Conservation (phyloP, 1,140 invertebrate genomes). For the Bursaphelenchus mucronatus region DNA sequence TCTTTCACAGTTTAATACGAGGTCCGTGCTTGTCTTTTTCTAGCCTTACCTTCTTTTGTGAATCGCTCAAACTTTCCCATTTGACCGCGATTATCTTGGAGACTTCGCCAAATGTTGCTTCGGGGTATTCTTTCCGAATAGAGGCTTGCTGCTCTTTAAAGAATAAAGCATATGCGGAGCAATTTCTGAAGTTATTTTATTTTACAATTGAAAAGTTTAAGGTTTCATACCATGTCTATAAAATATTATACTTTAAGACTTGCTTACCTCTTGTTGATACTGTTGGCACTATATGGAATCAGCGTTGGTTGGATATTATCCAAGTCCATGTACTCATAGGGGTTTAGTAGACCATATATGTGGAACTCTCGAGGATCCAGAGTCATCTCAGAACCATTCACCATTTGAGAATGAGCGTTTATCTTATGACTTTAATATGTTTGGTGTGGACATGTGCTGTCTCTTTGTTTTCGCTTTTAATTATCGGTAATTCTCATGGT, state of each 20-base stretch:
- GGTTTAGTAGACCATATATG: too few species aligned
- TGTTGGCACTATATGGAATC: background rate
- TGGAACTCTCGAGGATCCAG: too few species aligned
- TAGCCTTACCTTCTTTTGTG: slow-evolving; percentile 11
- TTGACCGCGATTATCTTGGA: slow-evolving; percentile 26
- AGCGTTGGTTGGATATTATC: slow-evolving; percentile 7
- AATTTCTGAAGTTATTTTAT: slow-evolving; percentile 5
- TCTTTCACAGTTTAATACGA: too few species aligned
- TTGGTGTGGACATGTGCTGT: too few species aligned
- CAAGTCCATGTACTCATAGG: background rate
- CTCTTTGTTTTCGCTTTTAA: too few species aligned
- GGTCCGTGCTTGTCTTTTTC: background rate
- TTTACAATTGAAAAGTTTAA: background rate
- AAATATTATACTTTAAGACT: too few species aligned
- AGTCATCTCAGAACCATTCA: too few species aligned
- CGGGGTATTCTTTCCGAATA: background rate
- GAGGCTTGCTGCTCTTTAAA: slow-evolving; percentile 15
- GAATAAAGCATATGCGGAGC: slow-evolving; percentile 28
- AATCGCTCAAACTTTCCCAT: slow-evolving; percentile 14
- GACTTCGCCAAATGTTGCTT: slow-evolving; percentile 27
- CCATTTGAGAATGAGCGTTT: too few species aligned
- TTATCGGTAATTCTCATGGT: too few species aligned
- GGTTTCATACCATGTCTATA: too few species aligned
- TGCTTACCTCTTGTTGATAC: background rate
- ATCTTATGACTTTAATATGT: too few species aligned